Conservation (phyloP, 1,140 invertebrate genomes). For the Caerostris darwini region DNA sequence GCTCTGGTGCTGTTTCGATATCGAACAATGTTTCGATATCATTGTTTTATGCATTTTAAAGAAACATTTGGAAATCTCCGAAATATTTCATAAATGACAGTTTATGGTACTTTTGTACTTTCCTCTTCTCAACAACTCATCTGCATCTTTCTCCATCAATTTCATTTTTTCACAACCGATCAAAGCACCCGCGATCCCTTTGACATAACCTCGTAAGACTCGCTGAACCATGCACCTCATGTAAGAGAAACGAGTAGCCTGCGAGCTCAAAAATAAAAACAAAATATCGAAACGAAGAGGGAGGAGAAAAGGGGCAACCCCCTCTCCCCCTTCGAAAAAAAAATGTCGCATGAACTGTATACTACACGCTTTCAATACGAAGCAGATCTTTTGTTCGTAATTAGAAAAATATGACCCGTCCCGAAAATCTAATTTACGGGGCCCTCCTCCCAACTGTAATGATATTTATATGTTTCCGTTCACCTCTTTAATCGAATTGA, state of each 20-base stretch:
- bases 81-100: not conserved
- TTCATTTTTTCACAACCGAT: conserved; percentile 32
- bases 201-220: not conserved
- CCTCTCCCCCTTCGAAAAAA: not conserved
- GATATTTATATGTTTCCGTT: conserved; percentile 78
- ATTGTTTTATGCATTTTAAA: too few relatives aligned
- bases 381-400: conserved; percentile 47
- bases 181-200: not conserved
- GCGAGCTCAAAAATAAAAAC: conserved; percentile 23
- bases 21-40: too few relatives aligned
- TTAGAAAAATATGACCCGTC: conserved; percentile 77
- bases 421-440: conserved; percentile 73
- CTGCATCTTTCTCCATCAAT: not conserved
- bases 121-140: not conserved
- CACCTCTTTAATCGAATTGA: conserved; percentile 75
- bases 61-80: too few relatives aligned
- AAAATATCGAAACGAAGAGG: conserved; percentile 25
- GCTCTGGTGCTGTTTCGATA: too few relatives aligned
- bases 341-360: not conserved
- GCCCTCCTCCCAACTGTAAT: conserved; percentile 56
- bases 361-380: not conserved
- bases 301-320: not conserved
- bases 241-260: not conserved
- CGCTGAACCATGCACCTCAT: not conserved
- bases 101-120: not conserved